phyloP scores from a whole-genome alignment of 2,113 vertebrate species.

The Periophthalmus modestus region DNA sequence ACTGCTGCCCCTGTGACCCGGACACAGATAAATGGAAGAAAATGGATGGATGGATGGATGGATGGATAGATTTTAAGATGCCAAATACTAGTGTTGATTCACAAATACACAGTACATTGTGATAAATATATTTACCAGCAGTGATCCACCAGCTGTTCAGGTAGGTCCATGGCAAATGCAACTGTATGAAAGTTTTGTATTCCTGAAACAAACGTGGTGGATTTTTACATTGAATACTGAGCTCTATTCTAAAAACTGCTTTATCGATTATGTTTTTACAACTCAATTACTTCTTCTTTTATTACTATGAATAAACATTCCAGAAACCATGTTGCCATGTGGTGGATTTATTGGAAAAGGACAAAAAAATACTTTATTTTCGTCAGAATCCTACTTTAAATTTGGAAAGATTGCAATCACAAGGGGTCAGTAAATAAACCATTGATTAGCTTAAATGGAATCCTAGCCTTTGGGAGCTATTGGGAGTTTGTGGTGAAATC shows the following conservation, averaged over 20 bases:
- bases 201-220: not conserved
- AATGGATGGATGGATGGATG: too few species aligned
- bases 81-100: not conserved
- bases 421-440: not conserved
- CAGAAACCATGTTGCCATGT: too few species aligned
- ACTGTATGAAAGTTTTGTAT: not conserved
- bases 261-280: too few species aligned
- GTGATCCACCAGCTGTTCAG: not conserved
- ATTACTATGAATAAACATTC: too few species aligned
- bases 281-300: too few species aligned
- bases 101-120: too few species aligned
- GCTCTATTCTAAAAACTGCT: not conserved
- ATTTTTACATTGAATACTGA: not conserved
- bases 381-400: not conserved
- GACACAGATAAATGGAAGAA: too few species aligned
- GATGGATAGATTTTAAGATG: too few species aligned
- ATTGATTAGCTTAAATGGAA: not conserved
- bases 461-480: not conserved
- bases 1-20: too few species aligned
- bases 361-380: not conserved
- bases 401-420: not conserved
- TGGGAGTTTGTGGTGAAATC: not conserved
- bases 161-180: not conserved
- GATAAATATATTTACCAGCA: not conserved
- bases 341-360: not conserved